Percentiles rank a stretch among this genome's conserved stretches.
Evolutionary conservation across 1,140 invertebrate genomes (phyloP).

Genomic region (Dendroctonus valens): DNA sequence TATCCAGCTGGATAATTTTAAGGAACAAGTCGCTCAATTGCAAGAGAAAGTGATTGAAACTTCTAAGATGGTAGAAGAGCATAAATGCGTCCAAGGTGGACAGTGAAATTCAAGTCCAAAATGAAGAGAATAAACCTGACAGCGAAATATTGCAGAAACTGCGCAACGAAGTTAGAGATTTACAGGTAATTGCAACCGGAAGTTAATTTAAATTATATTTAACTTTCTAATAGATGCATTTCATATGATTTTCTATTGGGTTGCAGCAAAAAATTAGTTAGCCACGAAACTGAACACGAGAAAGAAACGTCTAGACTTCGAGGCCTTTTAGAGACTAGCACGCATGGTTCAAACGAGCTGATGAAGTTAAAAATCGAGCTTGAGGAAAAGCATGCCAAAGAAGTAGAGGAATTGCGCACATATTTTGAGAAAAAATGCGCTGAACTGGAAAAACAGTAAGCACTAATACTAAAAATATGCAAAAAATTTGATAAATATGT

Average conservation of each 20-base stretch:
- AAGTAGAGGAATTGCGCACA: slow-evolving; percentile 73
- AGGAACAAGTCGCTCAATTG: slow-evolving; percentile 60
- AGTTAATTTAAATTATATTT: slow-evolving; percentile 26
- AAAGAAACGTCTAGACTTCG: slow-evolving; percentile 53
- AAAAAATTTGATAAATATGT: too few relatives aligned
- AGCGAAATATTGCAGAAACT: background rate
- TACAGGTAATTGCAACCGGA: slow-evolving; percentile 1
- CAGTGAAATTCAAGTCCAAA: background rate
- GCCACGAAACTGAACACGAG: slow-evolving; percentile 50
- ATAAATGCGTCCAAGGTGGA: slow-evolving; percentile 10
- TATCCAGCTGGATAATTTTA: slow-evolving; percentile 59
- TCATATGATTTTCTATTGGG: background rate
- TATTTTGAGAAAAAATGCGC: slow-evolving; percentile 77
- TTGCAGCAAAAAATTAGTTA: slow-evolving; percentile 26
- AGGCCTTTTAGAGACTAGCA: slow-evolving; percentile 53
- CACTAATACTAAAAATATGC: background rate
- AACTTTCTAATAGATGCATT: background rate
- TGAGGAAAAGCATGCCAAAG: slow-evolving; percentile 63
- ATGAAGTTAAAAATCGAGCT: slow-evolving; percentile 57
- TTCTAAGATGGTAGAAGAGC: slow-evolving; percentile 33
- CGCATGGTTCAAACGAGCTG: slow-evolving; percentile 47
- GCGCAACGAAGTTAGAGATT: slow-evolving; percentile 22
- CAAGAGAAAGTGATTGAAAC: slow-evolving; percentile 50
- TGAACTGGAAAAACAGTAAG: slow-evolving; percentile 72
- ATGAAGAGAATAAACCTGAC: background rate